A percentile compares a stretch with the other conserved stretches of the same genome.
phyloP scores from a whole-genome alignment of 35 echinoderm and acorn worm genomes.

The Acanthaster planci region DNA sequence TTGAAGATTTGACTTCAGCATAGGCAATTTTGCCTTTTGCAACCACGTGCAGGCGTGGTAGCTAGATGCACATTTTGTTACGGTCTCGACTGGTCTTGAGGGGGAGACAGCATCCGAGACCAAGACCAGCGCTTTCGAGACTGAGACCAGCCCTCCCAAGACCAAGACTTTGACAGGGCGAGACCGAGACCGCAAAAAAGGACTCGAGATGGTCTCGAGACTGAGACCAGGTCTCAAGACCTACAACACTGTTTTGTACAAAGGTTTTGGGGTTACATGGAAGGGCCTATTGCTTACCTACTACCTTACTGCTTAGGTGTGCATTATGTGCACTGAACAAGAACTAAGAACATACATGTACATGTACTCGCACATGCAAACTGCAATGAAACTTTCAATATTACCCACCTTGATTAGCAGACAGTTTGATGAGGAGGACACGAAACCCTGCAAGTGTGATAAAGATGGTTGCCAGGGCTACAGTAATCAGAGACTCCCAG shows the following conservation, averaged over 20 bases:
- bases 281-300: neutral
- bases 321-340: neutral
- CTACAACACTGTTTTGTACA: neutral
- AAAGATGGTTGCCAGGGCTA: constrained; percentile 41
- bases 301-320: neutral
- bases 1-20: too few species aligned
- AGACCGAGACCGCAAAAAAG: too few species aligned
- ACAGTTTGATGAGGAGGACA: constrained; percentile 46
- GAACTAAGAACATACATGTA: neutral
- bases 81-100: too few species aligned
- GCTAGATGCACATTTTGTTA: too few species aligned
- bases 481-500: constrained; percentile 10
- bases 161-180: too few species aligned
- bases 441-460: constrained; percentile 27
- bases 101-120: too few species aligned
- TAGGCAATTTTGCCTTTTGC: too few species aligned
- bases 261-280: neutral
- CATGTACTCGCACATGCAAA: neutral
- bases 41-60: too few species aligned
- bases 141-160: too few species aligned
- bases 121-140: too few species aligned
- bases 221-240: neutral
- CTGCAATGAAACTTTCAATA: neutral
- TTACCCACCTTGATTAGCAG: constrained; percentile 54
- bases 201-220: too few species aligned